phyloP scores from a whole-genome alignment of 2,797 vertebrate species.

The Eulemur mongoz region DNA sequence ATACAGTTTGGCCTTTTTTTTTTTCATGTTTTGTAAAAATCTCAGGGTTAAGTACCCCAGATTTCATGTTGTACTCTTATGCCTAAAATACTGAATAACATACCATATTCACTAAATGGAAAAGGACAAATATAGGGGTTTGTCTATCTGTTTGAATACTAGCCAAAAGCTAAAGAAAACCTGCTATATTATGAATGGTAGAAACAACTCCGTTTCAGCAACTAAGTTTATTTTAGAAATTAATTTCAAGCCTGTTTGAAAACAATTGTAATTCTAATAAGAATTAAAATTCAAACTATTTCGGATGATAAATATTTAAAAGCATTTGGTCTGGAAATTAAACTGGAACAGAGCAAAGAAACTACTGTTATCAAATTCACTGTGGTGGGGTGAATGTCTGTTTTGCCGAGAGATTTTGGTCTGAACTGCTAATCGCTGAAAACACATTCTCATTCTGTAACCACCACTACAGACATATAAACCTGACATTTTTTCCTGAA shows the following conservation, averaged over 20 bases:
- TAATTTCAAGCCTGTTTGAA: constrained; percentile 79
- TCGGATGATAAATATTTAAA: constrained; percentile 77
- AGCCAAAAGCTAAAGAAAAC: constrained; percentile 46
- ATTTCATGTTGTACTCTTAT: not conserved
- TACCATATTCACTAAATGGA: not conserved
- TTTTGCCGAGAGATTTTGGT: constrained; percentile 47
- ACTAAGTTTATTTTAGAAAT: constrained; percentile 72
- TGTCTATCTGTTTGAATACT: not conserved
- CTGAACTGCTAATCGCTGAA: constrained; percentile 35
- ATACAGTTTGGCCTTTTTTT: not conserved
- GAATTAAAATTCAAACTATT: constrained; percentile 75
- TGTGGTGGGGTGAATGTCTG: not conserved
- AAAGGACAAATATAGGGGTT: not conserved
- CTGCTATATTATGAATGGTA: not conserved
- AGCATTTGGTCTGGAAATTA: constrained; percentile 73
- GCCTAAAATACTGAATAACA: not conserved
- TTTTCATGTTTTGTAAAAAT: not conserved
- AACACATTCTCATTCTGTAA: constrained; percentile 46
- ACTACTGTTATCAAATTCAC: constrained; percentile 47
- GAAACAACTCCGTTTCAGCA: constrained; percentile 49
- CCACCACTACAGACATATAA: not conserved
- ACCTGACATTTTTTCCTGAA: constrained; percentile 33
- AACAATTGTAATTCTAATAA: constrained; percentile 77
- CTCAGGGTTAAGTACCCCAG: not conserved
- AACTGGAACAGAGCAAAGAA: constrained; percentile 68